Conservation (phyloP, 2,888 invertebrate species). For the Agrochola lychnidis region DNA sequence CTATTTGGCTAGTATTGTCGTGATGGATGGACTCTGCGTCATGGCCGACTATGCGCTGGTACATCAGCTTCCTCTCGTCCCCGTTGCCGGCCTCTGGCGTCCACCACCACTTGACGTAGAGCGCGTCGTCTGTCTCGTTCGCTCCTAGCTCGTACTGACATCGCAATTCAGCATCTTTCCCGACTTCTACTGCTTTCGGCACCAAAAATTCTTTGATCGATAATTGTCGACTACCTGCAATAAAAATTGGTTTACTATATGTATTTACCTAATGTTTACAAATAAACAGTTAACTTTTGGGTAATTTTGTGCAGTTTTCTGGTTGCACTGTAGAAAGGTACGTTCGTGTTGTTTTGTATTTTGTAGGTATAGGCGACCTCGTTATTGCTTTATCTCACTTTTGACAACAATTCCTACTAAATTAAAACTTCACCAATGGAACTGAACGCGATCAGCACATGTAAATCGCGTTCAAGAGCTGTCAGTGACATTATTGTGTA, state of each 20-base stretch:
- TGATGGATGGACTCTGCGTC: constrained; percentile 65
- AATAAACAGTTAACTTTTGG: not conserved
- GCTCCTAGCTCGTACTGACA: constrained; percentile 73
- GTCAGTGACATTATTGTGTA: no score
- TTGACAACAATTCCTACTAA: not conserved
- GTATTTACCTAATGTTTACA: not conserved
- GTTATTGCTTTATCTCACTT: not conserved
- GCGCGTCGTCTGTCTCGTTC: constrained; percentile 66
- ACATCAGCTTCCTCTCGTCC: constrained; percentile 73
- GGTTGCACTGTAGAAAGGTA: not conserved
- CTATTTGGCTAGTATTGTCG: constrained; percentile 68
- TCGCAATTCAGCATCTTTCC: constrained; percentile 75
- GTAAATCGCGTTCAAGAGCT: no score
- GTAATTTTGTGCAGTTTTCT: not conserved
- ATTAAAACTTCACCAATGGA: not conserved
- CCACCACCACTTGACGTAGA: constrained; percentile 86
- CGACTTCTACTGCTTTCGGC: constrained; percentile 75
- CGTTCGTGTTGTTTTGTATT: no score
- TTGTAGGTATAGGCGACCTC: not conserved
- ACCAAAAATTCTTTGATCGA: constrained; percentile 82
- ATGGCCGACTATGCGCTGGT: constrained; percentile 76
- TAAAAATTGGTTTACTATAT: constrained; percentile 14
- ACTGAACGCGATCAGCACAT: no score
- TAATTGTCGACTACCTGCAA: constrained; percentile 81
- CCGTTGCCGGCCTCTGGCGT: constrained; percentile 69